Conservation (phyloP, 2,113 vertebrate genomes). For the Sphyrna mokarran region DNA sequence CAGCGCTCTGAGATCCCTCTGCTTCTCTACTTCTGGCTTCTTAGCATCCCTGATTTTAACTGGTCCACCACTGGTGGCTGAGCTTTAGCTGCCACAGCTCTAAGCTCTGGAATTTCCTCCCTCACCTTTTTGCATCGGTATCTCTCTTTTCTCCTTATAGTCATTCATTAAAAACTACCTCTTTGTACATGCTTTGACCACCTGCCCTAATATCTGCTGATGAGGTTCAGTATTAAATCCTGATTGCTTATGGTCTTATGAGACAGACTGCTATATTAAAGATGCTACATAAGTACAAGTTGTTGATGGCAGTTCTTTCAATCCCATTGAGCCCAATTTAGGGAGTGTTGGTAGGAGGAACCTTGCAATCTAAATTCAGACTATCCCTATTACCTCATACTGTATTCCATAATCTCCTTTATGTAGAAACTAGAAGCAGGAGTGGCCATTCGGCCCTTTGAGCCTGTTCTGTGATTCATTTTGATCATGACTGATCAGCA, state of each 20-base stretch:
- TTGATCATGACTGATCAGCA: no score
- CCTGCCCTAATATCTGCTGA: not conserved
- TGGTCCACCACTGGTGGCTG: not conserved
- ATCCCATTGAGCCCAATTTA: not conserved
- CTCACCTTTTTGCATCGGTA: not conserved
- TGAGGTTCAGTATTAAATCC: not conserved
- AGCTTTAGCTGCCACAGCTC: not conserved
- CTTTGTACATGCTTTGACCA: not conserved
- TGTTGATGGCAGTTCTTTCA: not conserved
- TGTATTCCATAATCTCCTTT: not conserved
- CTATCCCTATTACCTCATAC: not conserved
- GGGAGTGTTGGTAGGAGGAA: not conserved
- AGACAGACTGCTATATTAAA: not conserved
- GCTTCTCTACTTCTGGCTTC: not conserved
- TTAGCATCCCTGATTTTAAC: not conserved
- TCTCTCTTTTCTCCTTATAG: not conserved
- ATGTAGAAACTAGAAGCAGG: not conserved
- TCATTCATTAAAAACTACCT: not conserved
- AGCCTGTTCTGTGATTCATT: no score
- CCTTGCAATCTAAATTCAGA: not conserved
- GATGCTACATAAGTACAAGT: not conserved
- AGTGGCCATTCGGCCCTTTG: no score
- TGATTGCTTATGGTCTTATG: not conserved
- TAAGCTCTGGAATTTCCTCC: not conserved
- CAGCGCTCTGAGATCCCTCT: not conserved